Base-by-base conservation (phyloP, 2,888 invertebrate genomes). In the Eretmocerus hayati region DNA sequence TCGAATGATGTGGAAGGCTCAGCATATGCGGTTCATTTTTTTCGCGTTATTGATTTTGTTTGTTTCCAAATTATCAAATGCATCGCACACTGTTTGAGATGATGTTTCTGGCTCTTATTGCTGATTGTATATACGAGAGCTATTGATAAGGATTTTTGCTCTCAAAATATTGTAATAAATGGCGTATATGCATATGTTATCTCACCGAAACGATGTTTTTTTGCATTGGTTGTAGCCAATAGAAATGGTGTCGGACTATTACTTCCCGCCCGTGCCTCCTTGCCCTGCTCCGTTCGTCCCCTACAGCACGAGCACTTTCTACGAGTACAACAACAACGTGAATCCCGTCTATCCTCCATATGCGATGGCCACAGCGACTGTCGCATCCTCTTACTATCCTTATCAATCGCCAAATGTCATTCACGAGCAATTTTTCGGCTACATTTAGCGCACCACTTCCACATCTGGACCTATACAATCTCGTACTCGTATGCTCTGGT, bases 221-320 rank as follows among this genome's bases (percentile, higher is more conserved):
- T 26, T 26, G 61, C 64, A 58, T 65, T 67, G 65, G 62, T 67
- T 71, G 71, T 74, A 82, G 84, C 84, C 80, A 74, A 77, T 80
- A 77, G 83, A 84, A 77, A 79, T 84, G 78, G 81, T 82, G 77
- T 82, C 84, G 77, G 84, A 85, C 74, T 78, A 84, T 71, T 84
- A 81, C 75, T 81, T 83, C 63, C 81, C 82, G 53, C 62, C 72
- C 55, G 60, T 60, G 55, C 60, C 67, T 69, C 66, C 73, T 72
- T 74, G 37, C 50, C 56, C 62, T 74, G 75, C 54, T 72, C 60
- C 65, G 55, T 53, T 58, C 52, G 56, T 54, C 45, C 50, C 55
- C 52, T 38, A n/a, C 41, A 16, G 36, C 39, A 46, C 48, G 47
- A 58, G 57, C 42, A 55, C 50, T 42, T 61, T 58, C 57, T 64